Base-by-base conservation (phyloP, 2,113 vertebrate genomes). In the Terrapene triunguis region DNA sequence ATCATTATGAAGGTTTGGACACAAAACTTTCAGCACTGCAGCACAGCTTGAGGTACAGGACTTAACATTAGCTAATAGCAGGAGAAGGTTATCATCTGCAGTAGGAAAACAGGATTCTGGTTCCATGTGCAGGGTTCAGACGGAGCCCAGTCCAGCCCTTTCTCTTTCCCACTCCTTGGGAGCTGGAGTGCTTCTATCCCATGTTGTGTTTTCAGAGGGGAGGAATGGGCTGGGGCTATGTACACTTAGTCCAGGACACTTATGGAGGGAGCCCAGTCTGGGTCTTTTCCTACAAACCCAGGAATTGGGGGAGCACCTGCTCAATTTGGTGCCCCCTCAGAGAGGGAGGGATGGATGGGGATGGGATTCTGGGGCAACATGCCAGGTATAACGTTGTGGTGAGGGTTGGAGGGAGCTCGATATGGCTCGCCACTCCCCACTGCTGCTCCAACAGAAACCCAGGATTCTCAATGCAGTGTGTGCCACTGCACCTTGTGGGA, bases 391-490 rank as follows among this genome's bases (percentile, higher is more conserved):
- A 48, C 50, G 4, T 29, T 3, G 29, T 19, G 11, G 47, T 76
- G 62, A 21, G 74, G 29, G 10, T 10, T 57, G 8, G 35, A 11
- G 6, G 10, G 76, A 82, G 54, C 21, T 32, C 21, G 27, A 38
- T 38, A 32, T 47, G 87, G 76, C 51, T 78, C 2, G 0, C 72
- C 22, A 5, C 1, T 38, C 1, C n/a, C 21, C 48, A 62, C 21
- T 51, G 21, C 42, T 80, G 62, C 19, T 44, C 19, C 44, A 3
- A 50, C 87, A 80, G 94, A 78, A 79, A 69, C 78, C 84, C 10
- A 14, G 59, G 13, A 11, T 32, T 47, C 80, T 42, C 0, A 0
- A 2, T 59, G 48, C 44, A 38, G 65, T 3, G n/a, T 44, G 17
- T 12, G 38, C 82, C 44, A 3, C 35, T 4, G 5, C 14, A 14